Conservation (phyloP, 2,888 invertebrate species). For the Aphidius colemani region DNA sequence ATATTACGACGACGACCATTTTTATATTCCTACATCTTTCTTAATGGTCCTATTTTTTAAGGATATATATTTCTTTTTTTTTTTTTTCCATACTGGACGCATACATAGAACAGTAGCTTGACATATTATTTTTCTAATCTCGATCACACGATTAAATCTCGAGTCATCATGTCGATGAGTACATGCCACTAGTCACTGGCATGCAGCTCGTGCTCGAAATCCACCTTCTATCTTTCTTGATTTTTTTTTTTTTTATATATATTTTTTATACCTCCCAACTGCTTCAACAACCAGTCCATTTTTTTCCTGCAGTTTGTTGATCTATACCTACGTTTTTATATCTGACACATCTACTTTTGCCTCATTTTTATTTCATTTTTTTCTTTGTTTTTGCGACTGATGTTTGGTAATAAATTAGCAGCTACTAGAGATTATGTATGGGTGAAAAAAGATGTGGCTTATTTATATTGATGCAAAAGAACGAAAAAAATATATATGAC, state of each 20-base stretch:
- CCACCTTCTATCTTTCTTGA: not conserved
- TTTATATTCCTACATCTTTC: not conserved
- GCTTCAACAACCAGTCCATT: slow-evolving; percentile 19
- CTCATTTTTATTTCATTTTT: slow-evolving; percentile 24
- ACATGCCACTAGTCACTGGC: too few relatives aligned
- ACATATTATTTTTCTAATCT: too few relatives aligned
- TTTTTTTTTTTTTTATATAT: slow-evolving; percentile 28
- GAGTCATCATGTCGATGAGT: too few relatives aligned
- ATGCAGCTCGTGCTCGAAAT: too few relatives aligned
- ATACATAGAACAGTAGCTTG: too few relatives aligned
- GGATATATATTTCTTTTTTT: not conserved
- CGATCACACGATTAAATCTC: too few relatives aligned
- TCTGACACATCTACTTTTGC: slow-evolving; percentile 20
- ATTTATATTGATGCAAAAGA: too few relatives aligned
- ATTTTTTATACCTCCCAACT: slow-evolving; percentile 23
- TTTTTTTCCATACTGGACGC: not conserved
- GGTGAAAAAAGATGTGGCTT: slow-evolving; percentile 1
- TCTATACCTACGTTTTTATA: slow-evolving; percentile 25
- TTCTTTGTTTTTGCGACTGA: slow-evolving; percentile 18
- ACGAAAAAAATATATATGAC: too few relatives aligned
- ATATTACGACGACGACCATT: not conserved
- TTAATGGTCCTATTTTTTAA: too few relatives aligned
- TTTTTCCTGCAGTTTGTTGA: slow-evolving; percentile 39
- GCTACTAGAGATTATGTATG: slow-evolving; percentile 8
- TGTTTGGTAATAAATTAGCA: slow-evolving; percentile 27